phyloP scores from a whole-genome alignment of 2,888 invertebrate genomes.

The Epirrita christyi region DNA sequence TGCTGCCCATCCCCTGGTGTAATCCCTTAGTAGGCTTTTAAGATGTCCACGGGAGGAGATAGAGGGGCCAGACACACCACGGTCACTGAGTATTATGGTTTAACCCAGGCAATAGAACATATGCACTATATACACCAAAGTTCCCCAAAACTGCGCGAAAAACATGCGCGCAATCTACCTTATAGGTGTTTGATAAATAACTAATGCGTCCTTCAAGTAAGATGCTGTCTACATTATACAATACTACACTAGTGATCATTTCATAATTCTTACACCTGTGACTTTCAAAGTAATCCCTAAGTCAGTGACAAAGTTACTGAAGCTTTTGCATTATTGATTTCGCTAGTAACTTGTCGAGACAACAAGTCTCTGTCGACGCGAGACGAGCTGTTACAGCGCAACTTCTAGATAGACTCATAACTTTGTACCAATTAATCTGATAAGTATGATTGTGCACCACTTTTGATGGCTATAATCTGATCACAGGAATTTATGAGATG shows the following conservation, averaged over 20 bases:
- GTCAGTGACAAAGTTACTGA: constrained; percentile 14
- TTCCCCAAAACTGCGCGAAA: not conserved
- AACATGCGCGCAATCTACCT: constrained; percentile 2
- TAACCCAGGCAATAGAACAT: too few species aligned
- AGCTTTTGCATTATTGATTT: constrained; percentile 31
- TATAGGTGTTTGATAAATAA: not conserved
- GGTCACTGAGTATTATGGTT: too few species aligned
- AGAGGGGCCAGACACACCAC: too few species aligned
- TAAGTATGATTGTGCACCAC: constrained; percentile 11
- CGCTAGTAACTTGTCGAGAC: constrained; percentile 25
- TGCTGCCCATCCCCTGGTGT: too few species aligned
- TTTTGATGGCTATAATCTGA: constrained; percentile 5
- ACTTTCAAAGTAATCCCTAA: constrained; percentile 24
- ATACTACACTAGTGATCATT: constrained; percentile 17
- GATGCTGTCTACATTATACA: constrained; percentile 8
- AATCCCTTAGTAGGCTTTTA: too few species aligned
- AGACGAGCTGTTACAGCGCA: not conserved
- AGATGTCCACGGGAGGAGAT: too few species aligned
- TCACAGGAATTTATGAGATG: not conserved
- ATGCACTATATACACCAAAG: too few species aligned
- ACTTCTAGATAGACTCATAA: constrained; percentile 5
- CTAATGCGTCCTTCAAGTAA: constrained; percentile 9
- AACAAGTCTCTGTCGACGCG: constrained; percentile 7
- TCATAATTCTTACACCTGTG: constrained; percentile 30
- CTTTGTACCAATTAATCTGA: constrained; percentile 16